Conservation (phyloP, 2,113 vertebrate genomes). For the Egretta garzetta region DNA sequence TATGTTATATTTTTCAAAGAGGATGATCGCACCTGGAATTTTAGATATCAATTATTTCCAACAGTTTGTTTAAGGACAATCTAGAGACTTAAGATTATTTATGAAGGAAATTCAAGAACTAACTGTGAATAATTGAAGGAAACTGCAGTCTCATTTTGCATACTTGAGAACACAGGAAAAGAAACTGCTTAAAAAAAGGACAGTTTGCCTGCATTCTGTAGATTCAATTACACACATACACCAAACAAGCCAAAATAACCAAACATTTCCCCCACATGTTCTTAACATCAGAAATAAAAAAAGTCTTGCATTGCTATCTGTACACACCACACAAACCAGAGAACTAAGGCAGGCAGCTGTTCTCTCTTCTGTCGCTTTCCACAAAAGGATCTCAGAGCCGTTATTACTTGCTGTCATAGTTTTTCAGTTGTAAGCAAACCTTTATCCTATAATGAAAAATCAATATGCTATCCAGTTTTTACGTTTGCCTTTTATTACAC, state of each 20-base stretch:
- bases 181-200: background rate
- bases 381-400: constrained; percentile 25
- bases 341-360: background rate
- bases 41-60: background rate
- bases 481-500: constrained; percentile 24
- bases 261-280: background rate
- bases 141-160: background rate
- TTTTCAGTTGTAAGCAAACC: constrained; percentile 36
- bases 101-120: background rate
- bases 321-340: background rate
- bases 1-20: background rate
- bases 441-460: constrained; percentile 58
- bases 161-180: background rate
- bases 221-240: background rate
- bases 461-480: constrained; percentile 17
- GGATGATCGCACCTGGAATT: background rate
- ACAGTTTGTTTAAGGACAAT: background rate
- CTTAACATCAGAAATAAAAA: constrained; percentile 6
- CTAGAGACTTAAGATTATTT: background rate
- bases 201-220: background rate
- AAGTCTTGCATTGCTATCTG: background rate
- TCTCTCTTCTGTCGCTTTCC: constrained; percentile 33
- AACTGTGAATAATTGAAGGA: background rate
- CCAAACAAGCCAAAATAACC: background rate
- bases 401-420: background rate